A percentile compares a stretch with the other conserved stretches of the same genome.
These are phyloP conservation scores for Nycticryphes semicollaris DNA, from an alignment of 2,113 vertebrate species.

Conservation along the genomic window DNA sequence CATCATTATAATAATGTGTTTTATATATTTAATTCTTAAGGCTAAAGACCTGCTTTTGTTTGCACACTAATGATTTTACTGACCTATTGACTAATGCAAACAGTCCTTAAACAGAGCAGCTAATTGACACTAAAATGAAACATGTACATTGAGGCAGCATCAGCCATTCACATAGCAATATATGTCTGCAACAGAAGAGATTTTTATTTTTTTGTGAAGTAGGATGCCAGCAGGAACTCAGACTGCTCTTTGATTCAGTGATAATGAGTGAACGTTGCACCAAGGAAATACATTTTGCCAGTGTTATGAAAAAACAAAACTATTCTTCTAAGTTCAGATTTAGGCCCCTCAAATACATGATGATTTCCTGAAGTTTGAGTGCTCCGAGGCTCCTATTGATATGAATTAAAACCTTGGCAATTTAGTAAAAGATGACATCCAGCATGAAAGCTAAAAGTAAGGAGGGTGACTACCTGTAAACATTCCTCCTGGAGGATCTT, in stretches of 20 bases:
- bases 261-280: slow-evolving; percentile 34
- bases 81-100: not conserved
- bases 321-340: not conserved
- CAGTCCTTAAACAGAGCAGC: not conserved
- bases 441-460: not conserved
- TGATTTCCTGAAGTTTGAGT: slow-evolving; percentile 7
- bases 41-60: not conserved
- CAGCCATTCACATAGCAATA: not conserved
- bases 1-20: not conserved
- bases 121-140: not conserved
- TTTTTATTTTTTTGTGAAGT: slow-evolving; percentile 21
- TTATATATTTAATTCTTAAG: not conserved
- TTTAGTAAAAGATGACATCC: not conserved
- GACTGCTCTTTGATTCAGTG: slow-evolving; percentile 55
- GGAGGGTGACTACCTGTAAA: not conserved
- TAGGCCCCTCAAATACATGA: not conserved
- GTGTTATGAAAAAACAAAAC: not conserved
- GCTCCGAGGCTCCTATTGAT: not conserved
- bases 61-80: not conserved
- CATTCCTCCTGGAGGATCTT: not conserved
- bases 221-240: slow-evolving; percentile 37
- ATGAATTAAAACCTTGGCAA: not conserved
- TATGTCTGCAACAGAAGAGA: not conserved
- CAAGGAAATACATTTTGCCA: slow-evolving; percentile 28
- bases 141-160: not conserved